These are phyloP conservation scores for Botrylloides violaceus DNA, from an alignment of 23 tunicate species.

Conservation along the genomic window DNA sequence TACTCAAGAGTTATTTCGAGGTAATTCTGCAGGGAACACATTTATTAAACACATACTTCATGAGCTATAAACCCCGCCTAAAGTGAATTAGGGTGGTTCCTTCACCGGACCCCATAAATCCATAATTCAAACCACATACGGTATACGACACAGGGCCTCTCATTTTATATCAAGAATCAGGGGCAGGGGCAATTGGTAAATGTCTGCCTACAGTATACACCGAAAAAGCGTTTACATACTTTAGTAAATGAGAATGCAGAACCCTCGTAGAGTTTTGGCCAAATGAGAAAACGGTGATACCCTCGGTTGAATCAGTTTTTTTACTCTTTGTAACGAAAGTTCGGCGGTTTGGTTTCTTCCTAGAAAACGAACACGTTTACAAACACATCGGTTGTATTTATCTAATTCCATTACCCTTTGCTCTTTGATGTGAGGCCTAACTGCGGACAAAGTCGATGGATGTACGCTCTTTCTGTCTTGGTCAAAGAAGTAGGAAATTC, in stretches of 20 bases:
- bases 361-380: background rate
- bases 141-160: too few species aligned
- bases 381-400: background rate
- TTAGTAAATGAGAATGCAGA: constrained; percentile 25
- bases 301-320: constrained; percentile 34
- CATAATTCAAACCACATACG: too few species aligned
- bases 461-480: constrained; percentile 61
- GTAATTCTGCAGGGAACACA: too few species aligned
- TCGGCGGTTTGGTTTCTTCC: constrained; percentile 47
- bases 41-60: background rate
- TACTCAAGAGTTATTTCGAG: too few species aligned
- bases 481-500: constrained; percentile 83
- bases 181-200: too few species aligned
- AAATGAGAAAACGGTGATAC: constrained; percentile 37
- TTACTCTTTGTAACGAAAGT: constrained; percentile 46
- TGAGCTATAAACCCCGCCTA: background rate
- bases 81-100: too few species aligned
- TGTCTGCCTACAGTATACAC: too few species aligned
- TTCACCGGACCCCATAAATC: too few species aligned
- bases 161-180: too few species aligned
- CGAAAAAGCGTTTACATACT: too few species aligned
- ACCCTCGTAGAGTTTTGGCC: constrained; percentile 76
- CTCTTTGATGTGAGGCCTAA: constrained; percentile 53
- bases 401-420: constrained; percentile 34
- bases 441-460: constrained; percentile 40